Evolutionary conservation across 1,140 invertebrate genomes (phyloP), one percentile per base, ranked within the genome.

Genomic region (Eufriesea mexicana): DNA sequence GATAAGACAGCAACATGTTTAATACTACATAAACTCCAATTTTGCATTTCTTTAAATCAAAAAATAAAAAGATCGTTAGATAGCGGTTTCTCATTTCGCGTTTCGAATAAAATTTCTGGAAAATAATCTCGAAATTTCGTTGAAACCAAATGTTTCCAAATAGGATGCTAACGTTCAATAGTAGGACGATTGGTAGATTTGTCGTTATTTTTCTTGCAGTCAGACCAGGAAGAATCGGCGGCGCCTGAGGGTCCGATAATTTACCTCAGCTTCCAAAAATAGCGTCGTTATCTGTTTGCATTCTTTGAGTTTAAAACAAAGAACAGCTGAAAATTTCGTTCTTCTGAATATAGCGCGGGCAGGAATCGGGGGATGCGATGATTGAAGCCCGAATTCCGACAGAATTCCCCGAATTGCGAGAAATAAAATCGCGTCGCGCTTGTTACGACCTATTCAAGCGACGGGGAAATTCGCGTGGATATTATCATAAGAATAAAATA

Each of bases 241-340:
- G 42, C 73, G 47, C 42, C 73, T 7, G 79, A 49, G 28, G 54
- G 62, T 25, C 16, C 51, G 35, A 76, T 82, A 76, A 75, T 68
- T 82, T 62, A 74, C n/a, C 25, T 54, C 28, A 14, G 25, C 49
- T 9, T 49, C 79, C 55, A 59, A 76, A 82, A 82, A 76, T 82
- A 82, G 9, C 72, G 5, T 64, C 61, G 57, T 81, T 81, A 82
- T 82, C 62, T 82, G 73, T 82, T 76, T 76, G 79, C 72, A 59
- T 82, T 76, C 73, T 67, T 67, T 51, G 79, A 67, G 57, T 76
- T 76, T 82, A 20, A 82, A 82, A 76, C 79, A 81, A 81, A 81
- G 79, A 81, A 49, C 79, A 68, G 79, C 79, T 82, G 79, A 71
- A 78, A 78, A 83, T 71, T 68, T 77, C 74, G 66, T 78, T 78